Evolutionary conservation across 2,888 invertebrate species (phyloP).

Genomic region (Chrysodeixis includens): DNA sequence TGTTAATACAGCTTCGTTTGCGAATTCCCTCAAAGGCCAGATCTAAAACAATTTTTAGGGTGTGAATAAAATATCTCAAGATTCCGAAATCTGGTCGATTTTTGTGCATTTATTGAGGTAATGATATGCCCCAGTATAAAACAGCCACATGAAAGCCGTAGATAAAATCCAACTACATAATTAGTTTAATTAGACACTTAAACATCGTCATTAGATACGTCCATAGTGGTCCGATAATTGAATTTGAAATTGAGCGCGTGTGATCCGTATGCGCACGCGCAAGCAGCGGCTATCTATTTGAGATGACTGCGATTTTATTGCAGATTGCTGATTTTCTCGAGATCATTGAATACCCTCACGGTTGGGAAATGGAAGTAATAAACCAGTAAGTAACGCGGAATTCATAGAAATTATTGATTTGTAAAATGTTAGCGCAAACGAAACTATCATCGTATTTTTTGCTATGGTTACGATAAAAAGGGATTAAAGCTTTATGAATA

Average conservation of each 20-base stretch:
- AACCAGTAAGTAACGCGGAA: conserved; percentile 25
- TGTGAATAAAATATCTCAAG: too few relatives aligned
- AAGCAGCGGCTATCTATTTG: conserved; percentile 33
- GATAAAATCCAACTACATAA: too few relatives aligned
- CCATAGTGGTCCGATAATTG: conserved; percentile 35
- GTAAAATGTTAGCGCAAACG: neutral
- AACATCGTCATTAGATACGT: neutral
- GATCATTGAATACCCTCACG: conserved; percentile 38
- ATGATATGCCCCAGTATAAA: too few relatives aligned
- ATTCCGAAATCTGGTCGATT: too few relatives aligned
- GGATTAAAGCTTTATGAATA: too few relatives aligned
- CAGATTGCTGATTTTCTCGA: conserved; percentile 37
- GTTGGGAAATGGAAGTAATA: conserved; percentile 15
- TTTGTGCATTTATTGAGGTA: too few relatives aligned
- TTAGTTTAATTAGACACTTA: neutral
- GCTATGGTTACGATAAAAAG: too few relatives aligned
- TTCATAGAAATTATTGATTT: neutral
- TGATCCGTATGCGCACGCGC: conserved; percentile 33
- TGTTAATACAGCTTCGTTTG: too few relatives aligned
- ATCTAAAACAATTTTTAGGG: too few relatives aligned
- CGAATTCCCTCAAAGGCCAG: too few relatives aligned
- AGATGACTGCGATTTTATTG: conserved; percentile 44
- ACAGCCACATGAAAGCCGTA: too few relatives aligned
- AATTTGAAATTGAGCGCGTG: conserved; percentile 50
- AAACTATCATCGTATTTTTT: too few relatives aligned